These are phyloP conservation scores for Rhopalosiphum maidis DNA, from an alignment of 1,140 invertebrate genomes.

Conservation along the genomic window DNA sequence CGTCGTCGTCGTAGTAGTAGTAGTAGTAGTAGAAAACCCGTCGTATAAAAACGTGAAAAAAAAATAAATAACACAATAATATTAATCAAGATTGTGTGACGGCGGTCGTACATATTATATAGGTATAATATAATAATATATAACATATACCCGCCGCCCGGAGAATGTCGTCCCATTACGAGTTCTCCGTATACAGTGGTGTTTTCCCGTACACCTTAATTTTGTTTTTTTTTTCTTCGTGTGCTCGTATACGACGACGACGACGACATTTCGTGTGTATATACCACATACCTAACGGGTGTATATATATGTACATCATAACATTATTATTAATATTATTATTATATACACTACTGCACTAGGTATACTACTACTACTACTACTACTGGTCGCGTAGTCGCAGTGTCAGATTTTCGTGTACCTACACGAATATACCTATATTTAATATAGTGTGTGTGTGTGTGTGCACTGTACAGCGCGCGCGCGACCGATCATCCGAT, in stretches of 20 bases:
- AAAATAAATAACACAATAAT: constrained; percentile 7
- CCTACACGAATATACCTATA: too few species aligned
- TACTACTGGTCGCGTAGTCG: neutral
- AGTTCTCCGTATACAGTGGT: constrained; percentile 1
- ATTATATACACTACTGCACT: neutral
- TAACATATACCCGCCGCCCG: constrained; percentile 18
- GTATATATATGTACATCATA: neutral
- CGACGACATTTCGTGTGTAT: constrained; percentile 2
- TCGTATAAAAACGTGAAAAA: neutral
- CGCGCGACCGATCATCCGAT: neutral
- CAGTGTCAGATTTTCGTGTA: neutral
- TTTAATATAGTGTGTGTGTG: neutral
- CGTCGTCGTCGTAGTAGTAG: neutral
- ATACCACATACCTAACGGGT: neutral
- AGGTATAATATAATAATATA: constrained; percentile 17
- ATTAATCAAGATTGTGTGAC: constrained; percentile 30
- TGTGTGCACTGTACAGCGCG: neutral
- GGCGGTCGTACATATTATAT: constrained; percentile 15
- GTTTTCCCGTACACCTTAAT: neutral
- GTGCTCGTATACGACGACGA: neutral
- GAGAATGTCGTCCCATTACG: constrained; percentile 39
- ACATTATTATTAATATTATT: neutral
- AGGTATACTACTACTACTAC: neutral
- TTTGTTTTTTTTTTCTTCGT: too few species aligned
- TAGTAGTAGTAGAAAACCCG: constrained; percentile 4